A percentile compares a stretch with the other conserved stretches of the same genome.
Evolutionary conservation across 2,888 invertebrate genomes (phyloP).

Genomic region (Cacoxenus indagator): DNA sequence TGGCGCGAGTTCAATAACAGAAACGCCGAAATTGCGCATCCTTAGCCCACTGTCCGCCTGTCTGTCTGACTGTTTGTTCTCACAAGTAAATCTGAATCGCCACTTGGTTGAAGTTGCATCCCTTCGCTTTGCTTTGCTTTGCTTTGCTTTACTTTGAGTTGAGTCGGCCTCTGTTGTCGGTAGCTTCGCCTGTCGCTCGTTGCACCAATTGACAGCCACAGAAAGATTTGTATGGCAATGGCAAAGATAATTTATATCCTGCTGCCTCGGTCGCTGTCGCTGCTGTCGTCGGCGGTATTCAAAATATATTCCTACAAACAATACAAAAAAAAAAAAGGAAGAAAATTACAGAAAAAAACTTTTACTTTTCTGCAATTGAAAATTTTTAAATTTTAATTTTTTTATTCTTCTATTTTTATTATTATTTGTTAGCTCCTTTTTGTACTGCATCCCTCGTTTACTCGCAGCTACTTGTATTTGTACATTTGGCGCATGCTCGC

Average conservation of each 20-base stretch:
- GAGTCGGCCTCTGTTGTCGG: background rate
- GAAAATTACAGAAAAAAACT: too few relatives aligned
- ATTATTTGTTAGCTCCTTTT: background rate
- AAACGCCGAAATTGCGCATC: conserved; percentile 1
- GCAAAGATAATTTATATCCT: conserved; percentile 60
- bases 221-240: conserved; percentile 53
- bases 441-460: too few relatives aligned
- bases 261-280: conserved; percentile 4
- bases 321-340: too few relatives aligned
- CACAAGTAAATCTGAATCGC: conserved; percentile 10
- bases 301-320: too few relatives aligned
- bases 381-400: conserved; percentile 14
- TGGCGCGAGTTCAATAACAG: background rate
- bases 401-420: background rate
- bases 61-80: conserved; percentile 20
- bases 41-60: conserved; percentile 1
- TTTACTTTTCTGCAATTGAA: conserved; percentile 52
- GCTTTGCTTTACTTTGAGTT: conserved; percentile 29
- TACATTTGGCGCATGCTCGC: conserved; percentile 13
- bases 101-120: background rate
- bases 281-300: background rate
- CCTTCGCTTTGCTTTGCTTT: background rate
- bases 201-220: conserved; percentile 1
- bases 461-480: too few relatives aligned
- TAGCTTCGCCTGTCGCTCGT: too few relatives aligned